phyloP scores from a whole-genome alignment of 2,888 invertebrate genomes.

The Drosophila tanythrix region DNA sequence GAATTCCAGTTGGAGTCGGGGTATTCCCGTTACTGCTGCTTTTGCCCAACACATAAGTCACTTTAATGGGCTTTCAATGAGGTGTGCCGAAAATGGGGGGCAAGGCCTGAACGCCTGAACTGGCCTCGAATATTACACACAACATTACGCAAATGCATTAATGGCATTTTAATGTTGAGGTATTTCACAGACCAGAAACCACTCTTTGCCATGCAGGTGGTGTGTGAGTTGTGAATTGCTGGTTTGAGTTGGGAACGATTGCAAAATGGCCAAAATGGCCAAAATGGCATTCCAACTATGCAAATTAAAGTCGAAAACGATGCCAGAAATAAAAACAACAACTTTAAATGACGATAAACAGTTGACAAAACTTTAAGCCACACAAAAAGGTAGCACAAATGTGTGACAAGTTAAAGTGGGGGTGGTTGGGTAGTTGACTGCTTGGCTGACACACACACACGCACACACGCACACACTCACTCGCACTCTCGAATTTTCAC shows the following conservation, averaged over 20 bases:
- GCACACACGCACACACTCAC: neutral
- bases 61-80: constrained; percentile 80
- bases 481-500: constrained; percentile 41
- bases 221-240: constrained; percentile 4
- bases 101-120: neutral
- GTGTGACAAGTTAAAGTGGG: constrained; percentile 55
- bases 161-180: constrained; percentile 80
- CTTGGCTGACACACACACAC: constrained; percentile 18
- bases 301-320: constrained; percentile 63
- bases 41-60: constrained; percentile 67
- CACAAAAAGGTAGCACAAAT: constrained; percentile 62
- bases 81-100: constrained; percentile 53
- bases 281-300: constrained; percentile 60
- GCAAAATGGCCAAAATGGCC: constrained; percentile 5
- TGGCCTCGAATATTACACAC: constrained; percentile 58
- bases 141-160: constrained; percentile 79
- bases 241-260: neutral
- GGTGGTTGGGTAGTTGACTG: neutral
- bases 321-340: constrained; percentile 47
- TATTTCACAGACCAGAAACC: constrained; percentile 48
- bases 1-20: constrained; percentile 34
- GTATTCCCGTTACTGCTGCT: neutral
- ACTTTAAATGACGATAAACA: constrained; percentile 64
- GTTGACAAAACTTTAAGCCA: constrained; percentile 69
- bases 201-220: constrained; percentile 46